Evolutionary conservation across 2,113 vertebrate genomes (phyloP), one percentile per base, ranked within the genome.

Genomic region (Gobiocypris rarus): DNA sequence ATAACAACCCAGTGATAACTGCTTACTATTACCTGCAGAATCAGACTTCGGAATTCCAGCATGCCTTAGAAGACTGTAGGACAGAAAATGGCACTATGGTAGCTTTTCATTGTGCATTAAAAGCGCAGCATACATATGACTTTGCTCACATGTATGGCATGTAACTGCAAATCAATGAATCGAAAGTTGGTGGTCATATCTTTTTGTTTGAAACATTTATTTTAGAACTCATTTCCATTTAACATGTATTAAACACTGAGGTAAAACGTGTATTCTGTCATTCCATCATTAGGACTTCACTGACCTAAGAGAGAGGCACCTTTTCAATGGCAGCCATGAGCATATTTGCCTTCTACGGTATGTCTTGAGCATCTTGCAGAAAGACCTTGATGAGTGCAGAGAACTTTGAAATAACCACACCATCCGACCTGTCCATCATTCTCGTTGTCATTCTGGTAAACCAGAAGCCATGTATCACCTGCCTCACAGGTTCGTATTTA

Each of bases 261-360:
- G n/a, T n/a, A n/a, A n/a, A n/a, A n/a, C n/a, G n/a, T n/a, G n/a
- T n/a, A n/a, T n/a, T n/a, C n/a, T n/a, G n/a, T n/a, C n/a, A n/a
- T n/a, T n/a, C n/a, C n/a, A n/a, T n/a, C n/a, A n/a, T n/a, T n/a
- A n/a, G n/a, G n/a, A n/a, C n/a, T n/a, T n/a, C n/a, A n/a, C n/a
- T n/a, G n/a, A n/a, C n/a, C 34, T 87, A 34, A 63, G 71, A 28
- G 83, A 84, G 52, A 58, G 63, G 22, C 75, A 84, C 56, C 75
- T 85, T 34, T 87, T 83, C 34, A 85, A 83, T 83, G 84, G 84
- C n/a, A 85, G 85, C 85, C n/a, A n/a, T n/a, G n/a, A n/a, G n/a
- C n/a, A 83, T 54, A 83, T 28, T 54, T 63, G 75, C 67, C 54
- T 83, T 28, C 24, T 83, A 22, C 41, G 73, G 8, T 83, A 82